Evolutionary conservation across 2,113 vertebrate species (phyloP), one percentile per base, ranked within the genome.

Genomic region (Cygnus atratus): DNA sequence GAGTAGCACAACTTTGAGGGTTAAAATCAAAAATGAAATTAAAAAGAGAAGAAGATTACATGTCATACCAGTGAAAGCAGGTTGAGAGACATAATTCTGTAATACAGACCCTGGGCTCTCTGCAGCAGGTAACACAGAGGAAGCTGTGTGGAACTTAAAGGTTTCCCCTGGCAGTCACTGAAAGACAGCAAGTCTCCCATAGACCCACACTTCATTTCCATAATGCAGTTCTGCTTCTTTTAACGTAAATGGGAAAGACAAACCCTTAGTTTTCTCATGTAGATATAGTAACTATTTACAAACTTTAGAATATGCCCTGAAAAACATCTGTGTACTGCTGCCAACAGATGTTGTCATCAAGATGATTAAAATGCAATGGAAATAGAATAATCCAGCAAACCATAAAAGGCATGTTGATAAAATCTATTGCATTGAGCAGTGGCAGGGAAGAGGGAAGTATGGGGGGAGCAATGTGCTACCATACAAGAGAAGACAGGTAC

Each of bases 341-440:
- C 76, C 92, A 96, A 88, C 93, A 97, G 96, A 97, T 97, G 96
- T 55, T 91, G 80, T 92, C 96, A 92, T 96, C 92, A 95, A 17
- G 28, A 96, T 96, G 81, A 97, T 97, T 96, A 96, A 97, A 97
- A 90, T 92, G 81, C 81, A 91, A 52, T 62, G 59, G 91, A 94
- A 96, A 96, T 70, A 92, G 93, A 96, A 90, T 96, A 97, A 97
- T 95, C 93, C 92, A 88, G 90, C 72, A 94, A 93, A 85, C 93
- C 87, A 92, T 61, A 71, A 79, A 92, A 95, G 77, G 54, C 6
- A 5, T 14, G 46, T 79, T 91, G 43, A 73, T 86, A 88, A 93
- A 96, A 91, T 75, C 70, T 82, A 86, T 37, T 91, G 50, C 76
- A 74, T 2, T 63, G 75, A 93, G 62, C 43, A 78, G 31, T 15